These are phyloP conservation scores for Troides helena DNA, from an alignment of 2,888 invertebrate species.

Conservation along the genomic window DNA sequence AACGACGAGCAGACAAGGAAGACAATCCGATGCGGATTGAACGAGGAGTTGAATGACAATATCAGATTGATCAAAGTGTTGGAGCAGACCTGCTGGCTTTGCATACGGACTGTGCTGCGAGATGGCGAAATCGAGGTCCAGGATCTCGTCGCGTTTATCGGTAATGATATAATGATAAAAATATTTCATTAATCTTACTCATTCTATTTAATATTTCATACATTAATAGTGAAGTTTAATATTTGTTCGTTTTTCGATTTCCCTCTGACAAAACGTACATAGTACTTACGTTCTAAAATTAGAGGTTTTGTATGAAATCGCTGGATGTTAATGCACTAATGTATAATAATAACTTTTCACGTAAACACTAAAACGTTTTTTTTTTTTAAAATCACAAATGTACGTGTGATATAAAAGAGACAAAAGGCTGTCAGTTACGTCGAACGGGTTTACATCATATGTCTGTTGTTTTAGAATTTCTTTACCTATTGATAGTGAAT, in stretches of 20 bases:
- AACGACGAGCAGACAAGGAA: constrained; percentile 62
- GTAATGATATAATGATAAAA: constrained; percentile 43
- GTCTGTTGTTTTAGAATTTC: constrained; percentile 26
- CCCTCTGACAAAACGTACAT: too few relatives aligned
- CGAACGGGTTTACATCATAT: constrained; percentile 9
- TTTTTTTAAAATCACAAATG: not conserved
- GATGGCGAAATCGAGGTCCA: constrained; percentile 75
- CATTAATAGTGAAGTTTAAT: too few relatives aligned
- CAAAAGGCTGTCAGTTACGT: not conserved
- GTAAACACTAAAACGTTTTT: too few relatives aligned
- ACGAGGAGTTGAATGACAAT: constrained; percentile 42
- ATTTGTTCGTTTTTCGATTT: too few relatives aligned
- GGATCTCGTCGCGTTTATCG: constrained; percentile 74
- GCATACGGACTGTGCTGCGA: constrained; percentile 62
- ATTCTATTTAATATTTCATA: too few relatives aligned
- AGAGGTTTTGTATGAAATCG: too few relatives aligned
- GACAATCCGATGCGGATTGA: constrained; percentile 28
- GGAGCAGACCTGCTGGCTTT: constrained; percentile 65
- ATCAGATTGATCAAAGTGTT: constrained; percentile 60
- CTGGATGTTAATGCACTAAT: too few relatives aligned
- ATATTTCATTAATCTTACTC: too few relatives aligned
- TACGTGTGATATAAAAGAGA: constrained; percentile 5
- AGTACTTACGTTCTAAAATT: too few relatives aligned
- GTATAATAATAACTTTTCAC: too few relatives aligned
- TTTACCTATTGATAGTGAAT: constrained; percentile 14